Conservation (phyloP, 2,113 vertebrate species). For the Okapia johnstoni region DNA sequence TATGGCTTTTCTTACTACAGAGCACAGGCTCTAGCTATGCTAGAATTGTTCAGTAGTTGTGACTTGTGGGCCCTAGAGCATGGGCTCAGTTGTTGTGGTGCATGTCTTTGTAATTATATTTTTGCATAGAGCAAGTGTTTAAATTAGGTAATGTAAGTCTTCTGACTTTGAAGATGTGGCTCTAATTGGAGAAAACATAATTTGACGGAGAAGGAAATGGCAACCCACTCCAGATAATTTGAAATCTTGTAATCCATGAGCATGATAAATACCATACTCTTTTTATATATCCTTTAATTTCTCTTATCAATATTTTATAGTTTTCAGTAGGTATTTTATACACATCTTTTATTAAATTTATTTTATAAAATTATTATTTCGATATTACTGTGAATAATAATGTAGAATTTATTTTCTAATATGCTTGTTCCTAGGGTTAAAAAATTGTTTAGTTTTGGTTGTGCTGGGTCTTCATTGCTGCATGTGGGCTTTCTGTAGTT, state of each 20-base stretch:
- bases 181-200: not conserved
- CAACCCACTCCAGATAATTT: too few relatives aligned
- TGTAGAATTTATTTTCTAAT: not conserved
- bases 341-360: not conserved
- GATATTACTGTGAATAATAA: not conserved
- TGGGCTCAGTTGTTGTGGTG: not conserved
- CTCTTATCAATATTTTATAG: not conserved
- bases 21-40: not conserved
- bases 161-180: not conserved
- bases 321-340: not conserved
- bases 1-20: not conserved
- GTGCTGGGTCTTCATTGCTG: not conserved
- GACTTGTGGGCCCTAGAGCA: not conserved
- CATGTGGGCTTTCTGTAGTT: not conserved
- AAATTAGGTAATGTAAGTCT: not conserved
- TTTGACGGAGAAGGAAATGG: too few relatives aligned
- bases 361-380: not conserved
- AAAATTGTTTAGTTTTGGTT: not conserved
- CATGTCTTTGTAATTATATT: not conserved
- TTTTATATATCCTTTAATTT: not conserved
- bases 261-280: not conserved
- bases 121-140: not conserved
- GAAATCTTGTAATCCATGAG: not conserved
- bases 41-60: not conserved
- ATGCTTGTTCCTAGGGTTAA: not conserved